phyloP scores from a whole-genome alignment of 1,140 invertebrate species.

The Drosophila navojoa region DNA sequence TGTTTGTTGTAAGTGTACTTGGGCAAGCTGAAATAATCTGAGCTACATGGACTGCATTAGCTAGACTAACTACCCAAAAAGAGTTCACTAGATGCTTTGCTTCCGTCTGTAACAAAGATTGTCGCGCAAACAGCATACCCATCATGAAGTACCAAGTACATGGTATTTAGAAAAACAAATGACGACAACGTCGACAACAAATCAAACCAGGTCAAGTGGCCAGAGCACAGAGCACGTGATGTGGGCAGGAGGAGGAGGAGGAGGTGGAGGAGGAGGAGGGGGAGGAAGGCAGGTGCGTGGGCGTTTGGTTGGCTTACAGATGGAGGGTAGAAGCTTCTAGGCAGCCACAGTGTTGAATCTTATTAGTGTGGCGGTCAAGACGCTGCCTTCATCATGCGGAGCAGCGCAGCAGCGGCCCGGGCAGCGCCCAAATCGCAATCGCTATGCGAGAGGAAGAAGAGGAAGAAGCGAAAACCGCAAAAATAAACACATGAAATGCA shows the following conservation, averaged over 20 bases:
- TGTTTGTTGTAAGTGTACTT: no score
- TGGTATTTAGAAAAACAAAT: constrained; percentile 6
- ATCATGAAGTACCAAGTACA: neutral
- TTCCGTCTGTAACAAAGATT: no score
- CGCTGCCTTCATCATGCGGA: constrained; percentile 26
- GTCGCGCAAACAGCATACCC: neutral
- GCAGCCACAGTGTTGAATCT: constrained; percentile 47
- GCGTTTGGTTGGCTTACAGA: neutral
- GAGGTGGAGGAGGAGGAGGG: neutral
- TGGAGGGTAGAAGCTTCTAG: neutral
- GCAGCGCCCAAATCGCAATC: constrained; percentile 1
- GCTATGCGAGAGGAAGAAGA: constrained; percentile 32
- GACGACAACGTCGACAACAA: constrained; percentile 40
- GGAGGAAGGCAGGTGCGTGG: neutral
- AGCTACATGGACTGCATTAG: no score
- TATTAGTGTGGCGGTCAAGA: constrained; percentile 71
- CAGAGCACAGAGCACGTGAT: constrained; percentile 59
- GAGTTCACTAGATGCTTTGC: no score
- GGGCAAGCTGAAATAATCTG: no score
- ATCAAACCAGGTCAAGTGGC: constrained; percentile 74
- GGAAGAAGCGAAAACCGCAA: constrained; percentile 21
- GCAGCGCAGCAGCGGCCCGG: neutral
- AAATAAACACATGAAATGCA: constrained; percentile 5
- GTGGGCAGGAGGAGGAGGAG: neutral
- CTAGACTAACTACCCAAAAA: no score